These are phyloP conservation scores for Salticus scenicus DNA, from an alignment of 2,888 invertebrate species.

Conservation along the genomic window DNA sequence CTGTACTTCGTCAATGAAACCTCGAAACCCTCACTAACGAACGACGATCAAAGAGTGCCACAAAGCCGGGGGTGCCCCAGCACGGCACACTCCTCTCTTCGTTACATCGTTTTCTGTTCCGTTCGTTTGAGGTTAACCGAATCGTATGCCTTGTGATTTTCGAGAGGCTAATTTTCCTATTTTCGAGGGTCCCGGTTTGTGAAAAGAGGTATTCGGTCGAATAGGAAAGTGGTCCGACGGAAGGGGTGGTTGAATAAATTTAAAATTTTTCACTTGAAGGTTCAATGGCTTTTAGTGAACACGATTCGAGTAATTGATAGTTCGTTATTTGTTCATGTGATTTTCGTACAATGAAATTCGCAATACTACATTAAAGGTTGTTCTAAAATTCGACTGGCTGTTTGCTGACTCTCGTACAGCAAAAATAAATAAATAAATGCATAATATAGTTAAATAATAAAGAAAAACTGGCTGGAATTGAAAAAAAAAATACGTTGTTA, in stretches of 20 bases:
- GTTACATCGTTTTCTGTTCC: conserved; percentile 65
- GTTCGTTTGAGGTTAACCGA: conserved; percentile 61
- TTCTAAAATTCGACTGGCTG: too few species aligned
- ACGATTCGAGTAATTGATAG: too few species aligned
- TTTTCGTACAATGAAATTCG: too few species aligned
- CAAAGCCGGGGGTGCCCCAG: conserved; percentile 46
- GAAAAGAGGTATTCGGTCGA: conserved; percentile 53
- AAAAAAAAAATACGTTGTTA: too few species aligned
- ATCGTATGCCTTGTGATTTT: conserved; percentile 46
- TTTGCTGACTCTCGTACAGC: too few species aligned
- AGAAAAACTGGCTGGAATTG: too few species aligned
- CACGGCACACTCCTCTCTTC: conserved; percentile 28
- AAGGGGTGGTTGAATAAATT: conserved; percentile 21
- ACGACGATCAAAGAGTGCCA: conserved; percentile 33
- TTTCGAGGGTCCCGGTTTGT: conserved; percentile 42
- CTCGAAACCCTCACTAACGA: conserved; percentile 10
- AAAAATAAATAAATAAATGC: too few species aligned
- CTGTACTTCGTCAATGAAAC: neutral
- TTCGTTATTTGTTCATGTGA: too few species aligned
- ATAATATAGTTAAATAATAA: too few species aligned
- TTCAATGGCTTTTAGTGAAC: too few species aligned
- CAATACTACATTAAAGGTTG: too few species aligned
- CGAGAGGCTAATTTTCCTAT: conserved; percentile 67
- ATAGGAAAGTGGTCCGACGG: conserved; percentile 39
- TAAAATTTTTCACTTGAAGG: neutral